Percentiles rank a stretch among this genome's conserved stretches.
These are phyloP conservation scores for Petrocephalus schoutedeni DNA, from an alignment of 2,797 vertebrate species.

Conservation along the genomic window DNA sequence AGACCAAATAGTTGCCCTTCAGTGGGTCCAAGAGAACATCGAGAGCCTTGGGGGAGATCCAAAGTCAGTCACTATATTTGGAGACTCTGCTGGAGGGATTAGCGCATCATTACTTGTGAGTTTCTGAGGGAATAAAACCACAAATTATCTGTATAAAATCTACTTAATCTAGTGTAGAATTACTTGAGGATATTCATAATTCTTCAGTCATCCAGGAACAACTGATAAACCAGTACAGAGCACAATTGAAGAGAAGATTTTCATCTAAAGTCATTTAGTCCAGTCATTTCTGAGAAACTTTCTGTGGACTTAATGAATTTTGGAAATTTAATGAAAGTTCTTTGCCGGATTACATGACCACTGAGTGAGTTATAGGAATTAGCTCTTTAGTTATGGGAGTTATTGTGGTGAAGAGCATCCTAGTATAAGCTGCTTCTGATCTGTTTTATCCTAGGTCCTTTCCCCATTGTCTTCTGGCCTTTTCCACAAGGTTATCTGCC, in stretches of 20 bases:
- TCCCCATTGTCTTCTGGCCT: slow-evolving; percentile 61
- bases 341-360: neutral
- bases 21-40: slow-evolving; percentile 66
- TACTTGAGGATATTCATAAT: neutral
- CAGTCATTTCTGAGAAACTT: neutral
- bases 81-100: slow-evolving; percentile 65
- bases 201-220: neutral
- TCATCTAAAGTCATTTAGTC: neutral
- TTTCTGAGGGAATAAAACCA: neutral
- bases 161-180: neutral
- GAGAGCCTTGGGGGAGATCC: slow-evolving; percentile 66
- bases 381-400: neutral
- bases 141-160: neutral
- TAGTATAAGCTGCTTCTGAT: neutral
- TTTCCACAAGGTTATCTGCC: slow-evolving; percentile 57
- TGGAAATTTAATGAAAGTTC: neutral
- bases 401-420: neutral
- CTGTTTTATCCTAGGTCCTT: slow-evolving; percentile 49
- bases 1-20: slow-evolving; percentile 64
- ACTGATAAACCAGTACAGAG: neutral
- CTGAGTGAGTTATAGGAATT: neutral
- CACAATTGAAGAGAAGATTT: neutral
- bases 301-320: neutral
- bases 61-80: slow-evolving; percentile 63
- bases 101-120: slow-evolving; percentile 61